Evolutionary conservation across 2,113 vertebrate species (phyloP).

Genomic region (Corythornis madagascariensis): DNA sequence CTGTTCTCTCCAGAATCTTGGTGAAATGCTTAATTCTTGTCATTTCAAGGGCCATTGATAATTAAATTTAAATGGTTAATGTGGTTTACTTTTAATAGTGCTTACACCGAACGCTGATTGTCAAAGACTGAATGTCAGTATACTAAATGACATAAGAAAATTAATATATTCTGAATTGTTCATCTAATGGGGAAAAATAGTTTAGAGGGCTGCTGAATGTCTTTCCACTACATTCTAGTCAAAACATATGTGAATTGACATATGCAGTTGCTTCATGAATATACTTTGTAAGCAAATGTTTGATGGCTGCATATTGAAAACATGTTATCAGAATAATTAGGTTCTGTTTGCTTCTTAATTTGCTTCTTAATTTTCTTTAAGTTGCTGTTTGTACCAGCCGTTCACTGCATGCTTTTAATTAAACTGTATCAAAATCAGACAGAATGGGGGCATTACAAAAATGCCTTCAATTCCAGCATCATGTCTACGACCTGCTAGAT

Average conservation of each 20-base stretch:
- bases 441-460: neutral
- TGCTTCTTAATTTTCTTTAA: constrained; percentile 54
- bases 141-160: neutral
- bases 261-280: constrained; percentile 17
- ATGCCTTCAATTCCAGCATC: neutral
- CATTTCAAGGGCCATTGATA: neutral
- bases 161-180: neutral
- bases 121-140: neutral
- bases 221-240: neutral
- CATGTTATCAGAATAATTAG: constrained; percentile 43
- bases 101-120: neutral
- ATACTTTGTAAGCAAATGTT: constrained; percentile 31
- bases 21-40: neutral
- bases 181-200: neutral
- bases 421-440: constrained; percentile 2
- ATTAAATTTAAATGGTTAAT: constrained; percentile 23
- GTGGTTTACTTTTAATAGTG: neutral
- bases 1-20: neutral
- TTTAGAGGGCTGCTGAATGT: neutral
- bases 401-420: constrained; percentile 14
- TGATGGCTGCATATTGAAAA: constrained; percentile 45
- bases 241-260: constrained; percentile 14
- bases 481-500: neutral
- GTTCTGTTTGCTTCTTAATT: constrained; percentile 63
- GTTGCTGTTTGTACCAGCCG: constrained; percentile 9